Evolutionary conservation across 2,888 invertebrate genomes (phyloP).

Genomic region (Dermolepida albohirtum): DNA sequence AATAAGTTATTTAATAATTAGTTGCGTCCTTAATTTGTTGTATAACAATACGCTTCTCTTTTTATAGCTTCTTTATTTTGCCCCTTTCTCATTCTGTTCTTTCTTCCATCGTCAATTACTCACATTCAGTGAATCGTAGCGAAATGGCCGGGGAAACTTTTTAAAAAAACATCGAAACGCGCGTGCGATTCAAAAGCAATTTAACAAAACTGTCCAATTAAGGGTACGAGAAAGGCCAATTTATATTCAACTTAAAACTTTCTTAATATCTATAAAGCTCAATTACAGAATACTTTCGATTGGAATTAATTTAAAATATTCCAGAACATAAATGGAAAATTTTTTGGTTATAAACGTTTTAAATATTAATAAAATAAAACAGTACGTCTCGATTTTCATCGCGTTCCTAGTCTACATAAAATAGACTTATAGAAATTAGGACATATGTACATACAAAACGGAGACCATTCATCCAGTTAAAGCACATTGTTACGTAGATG

Average conservation of each 20-base stretch:
- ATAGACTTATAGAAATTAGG: no score
- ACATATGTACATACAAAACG: no score
- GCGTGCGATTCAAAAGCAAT: slow-evolving; percentile 23
- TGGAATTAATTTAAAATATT: slow-evolving; percentile 49
- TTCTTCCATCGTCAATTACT: slow-evolving; percentile 23
- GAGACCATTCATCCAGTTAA: no score
- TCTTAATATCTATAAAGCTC: slow-evolving; percentile 49
- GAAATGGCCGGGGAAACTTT: slow-evolving; percentile 22
- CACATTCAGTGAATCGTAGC: slow-evolving; percentile 26
- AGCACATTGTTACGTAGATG: no score
- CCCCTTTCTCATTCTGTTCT: not conserved
- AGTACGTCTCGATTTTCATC: no score
- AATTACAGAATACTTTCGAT: slow-evolving; percentile 46
- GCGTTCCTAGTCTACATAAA: no score
- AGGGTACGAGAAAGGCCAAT: slow-evolving; percentile 9
- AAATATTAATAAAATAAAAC: no score
- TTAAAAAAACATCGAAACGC: slow-evolving; percentile 18
- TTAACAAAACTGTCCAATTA: slow-evolving; percentile 31
- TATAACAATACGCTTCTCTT: slow-evolving; percentile 1
- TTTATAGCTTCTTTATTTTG: slow-evolving; percentile 1
- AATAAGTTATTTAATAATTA: no score
- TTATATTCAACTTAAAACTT: slow-evolving; percentile 41
- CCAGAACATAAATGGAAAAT: no score
- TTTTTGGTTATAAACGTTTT: not conserved
- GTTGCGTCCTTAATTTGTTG: no score